Conservation (phyloP, 2,888 invertebrate species). For the Folsomia manolachei region DNA sequence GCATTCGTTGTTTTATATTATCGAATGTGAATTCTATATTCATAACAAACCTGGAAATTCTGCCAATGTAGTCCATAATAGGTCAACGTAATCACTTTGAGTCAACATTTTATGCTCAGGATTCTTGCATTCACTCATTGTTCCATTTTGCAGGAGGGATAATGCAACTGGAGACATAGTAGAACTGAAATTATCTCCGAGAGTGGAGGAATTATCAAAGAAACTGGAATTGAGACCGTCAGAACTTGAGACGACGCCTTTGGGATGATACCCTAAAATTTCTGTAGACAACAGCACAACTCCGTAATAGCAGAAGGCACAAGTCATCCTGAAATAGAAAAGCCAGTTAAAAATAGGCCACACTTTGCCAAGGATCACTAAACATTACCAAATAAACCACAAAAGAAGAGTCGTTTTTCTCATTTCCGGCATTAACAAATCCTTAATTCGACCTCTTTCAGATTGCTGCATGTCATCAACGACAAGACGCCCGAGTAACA, state of each 20-base stretch:
- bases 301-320: constrained; percentile 94
- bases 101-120: constrained; percentile 68
- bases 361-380: too few species aligned
- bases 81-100: constrained; percentile 84
- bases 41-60: constrained; percentile 83
- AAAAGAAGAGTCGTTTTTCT: constrained; percentile 78
- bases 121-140: constrained; percentile 49
- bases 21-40: too few species aligned
- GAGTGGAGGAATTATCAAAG: not conserved
- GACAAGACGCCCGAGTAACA: constrained; percentile 79
- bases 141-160: constrained; percentile 5
- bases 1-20: too few species aligned
- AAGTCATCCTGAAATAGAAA: constrained; percentile 73
- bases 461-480: constrained; percentile 65
- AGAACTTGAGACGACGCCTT: not conserved
- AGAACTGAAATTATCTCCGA: too few species aligned
- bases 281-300: constrained; percentile 92
- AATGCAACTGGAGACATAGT: constrained; percentile 25
- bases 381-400: constrained; percentile 86
- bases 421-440: constrained; percentile 71
- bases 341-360: not conserved
- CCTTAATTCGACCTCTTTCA: constrained; percentile 65
- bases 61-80: constrained; percentile 88
- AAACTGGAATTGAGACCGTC: not conserved
- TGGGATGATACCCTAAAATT: constrained; percentile 53